A percentile compares a stretch with the other conserved stretches of the same genome.
Conservation (phyloP, 2,113 vertebrate genomes). For the Chunga burmeisteri region DNA sequence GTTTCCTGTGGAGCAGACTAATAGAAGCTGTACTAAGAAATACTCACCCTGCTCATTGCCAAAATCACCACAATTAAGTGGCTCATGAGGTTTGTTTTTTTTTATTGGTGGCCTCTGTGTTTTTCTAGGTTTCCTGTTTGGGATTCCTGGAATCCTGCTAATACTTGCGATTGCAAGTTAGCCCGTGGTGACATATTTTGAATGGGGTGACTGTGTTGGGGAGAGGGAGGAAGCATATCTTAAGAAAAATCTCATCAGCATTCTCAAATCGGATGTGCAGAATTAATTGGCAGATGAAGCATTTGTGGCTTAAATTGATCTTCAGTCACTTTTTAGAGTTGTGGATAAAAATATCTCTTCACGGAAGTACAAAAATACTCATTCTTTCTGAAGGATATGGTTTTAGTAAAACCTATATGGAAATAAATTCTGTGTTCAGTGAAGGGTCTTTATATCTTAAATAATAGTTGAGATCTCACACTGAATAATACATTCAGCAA, state of each 20-base stretch:
- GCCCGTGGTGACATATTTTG: neutral
- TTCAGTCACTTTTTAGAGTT: neutral
- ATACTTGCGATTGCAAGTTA: neutral
- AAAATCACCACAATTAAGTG: neutral
- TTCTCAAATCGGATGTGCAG: neutral
- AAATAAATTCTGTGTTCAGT: neutral
- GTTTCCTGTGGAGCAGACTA: neutral
- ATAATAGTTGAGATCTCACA: neutral
- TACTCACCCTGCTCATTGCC: neutral
- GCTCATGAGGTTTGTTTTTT: neutral
- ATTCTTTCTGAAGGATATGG: neutral
- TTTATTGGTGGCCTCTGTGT: neutral
- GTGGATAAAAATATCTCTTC: neutral
- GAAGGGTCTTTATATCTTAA: neutral
- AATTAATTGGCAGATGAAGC: neutral
- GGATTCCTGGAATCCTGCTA: neutral
- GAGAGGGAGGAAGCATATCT: neutral
- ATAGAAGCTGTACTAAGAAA: neutral
- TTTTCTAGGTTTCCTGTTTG: neutral
- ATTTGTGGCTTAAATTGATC: neutral
- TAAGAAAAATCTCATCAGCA: neutral
- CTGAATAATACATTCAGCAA: neutral
- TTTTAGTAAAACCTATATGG: neutral
- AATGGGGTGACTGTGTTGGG: neutral
- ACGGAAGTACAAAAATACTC: neutral